These are phyloP conservation scores for Andricus quercusramuli DNA, from an alignment of 2,888 invertebrate genomes.

Conservation along the genomic window DNA sequence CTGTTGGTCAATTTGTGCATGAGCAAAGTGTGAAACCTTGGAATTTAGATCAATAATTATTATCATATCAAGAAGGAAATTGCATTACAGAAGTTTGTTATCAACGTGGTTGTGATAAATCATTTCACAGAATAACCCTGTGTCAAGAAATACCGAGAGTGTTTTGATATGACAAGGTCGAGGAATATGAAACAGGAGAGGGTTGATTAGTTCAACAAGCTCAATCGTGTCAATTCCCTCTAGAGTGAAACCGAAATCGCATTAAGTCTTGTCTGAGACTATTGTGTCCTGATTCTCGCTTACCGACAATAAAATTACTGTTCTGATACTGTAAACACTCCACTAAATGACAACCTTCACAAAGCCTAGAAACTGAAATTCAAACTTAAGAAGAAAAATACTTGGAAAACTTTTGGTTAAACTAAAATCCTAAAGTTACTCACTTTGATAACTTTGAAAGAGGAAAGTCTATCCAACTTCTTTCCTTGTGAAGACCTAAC, in stretches of 20 bases:
- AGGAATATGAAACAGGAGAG: conserved; percentile 10
- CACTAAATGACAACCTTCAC: neutral
- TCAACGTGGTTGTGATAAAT: no score
- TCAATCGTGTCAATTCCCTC: conserved; percentile 34
- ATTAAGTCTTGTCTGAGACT: conserved; percentile 40
- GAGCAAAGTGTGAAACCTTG: neutral
- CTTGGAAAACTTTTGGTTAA: neutral
- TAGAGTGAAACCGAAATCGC: conserved; percentile 37
- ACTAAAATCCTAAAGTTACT: neutral
- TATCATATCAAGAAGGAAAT: neutral
- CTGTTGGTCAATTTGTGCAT: neutral
- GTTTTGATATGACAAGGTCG: conserved; percentile 17
- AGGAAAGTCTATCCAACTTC: neutral
- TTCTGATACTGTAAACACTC: conserved; percentile 27
- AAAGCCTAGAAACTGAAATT: neutral
- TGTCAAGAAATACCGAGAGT: neutral
- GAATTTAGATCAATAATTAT: neutral
- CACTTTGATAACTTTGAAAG: neutral
- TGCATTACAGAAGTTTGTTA: neutral
- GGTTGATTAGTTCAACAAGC: conserved; percentile 37
- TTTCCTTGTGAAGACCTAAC: neutral
- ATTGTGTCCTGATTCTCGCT: conserved; percentile 23
- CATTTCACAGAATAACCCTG: no score
- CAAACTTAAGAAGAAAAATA: neutral
- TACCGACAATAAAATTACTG: conserved; percentile 22